These are phyloP conservation scores for Drosophila birchii DNA, from an alignment of 2,888 invertebrate species.

Conservation along the genomic window DNA sequence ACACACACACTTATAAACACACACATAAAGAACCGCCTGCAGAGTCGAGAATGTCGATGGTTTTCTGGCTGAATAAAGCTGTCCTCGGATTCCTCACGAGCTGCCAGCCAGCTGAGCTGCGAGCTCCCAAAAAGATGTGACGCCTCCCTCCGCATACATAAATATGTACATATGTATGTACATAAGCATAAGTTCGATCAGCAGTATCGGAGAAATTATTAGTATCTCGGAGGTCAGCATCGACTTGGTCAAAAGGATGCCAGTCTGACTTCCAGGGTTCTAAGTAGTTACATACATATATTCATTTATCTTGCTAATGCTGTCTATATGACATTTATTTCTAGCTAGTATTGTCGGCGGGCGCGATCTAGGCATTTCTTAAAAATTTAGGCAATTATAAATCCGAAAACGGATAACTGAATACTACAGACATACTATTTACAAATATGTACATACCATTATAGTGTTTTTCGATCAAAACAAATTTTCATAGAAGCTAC, in stretches of 20 bases:
- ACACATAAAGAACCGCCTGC: slow-evolving; percentile 1
- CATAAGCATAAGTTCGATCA: background rate
- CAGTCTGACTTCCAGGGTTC: too few species aligned
- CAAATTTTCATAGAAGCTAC: too few species aligned
- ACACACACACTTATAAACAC: slow-evolving; percentile 5
- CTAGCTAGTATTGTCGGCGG: too few species aligned
- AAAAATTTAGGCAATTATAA: background rate
- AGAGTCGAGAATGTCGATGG: slow-evolving; percentile 10
- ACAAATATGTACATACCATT: too few species aligned
- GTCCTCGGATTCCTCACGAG: slow-evolving; percentile 4
- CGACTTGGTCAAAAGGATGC: background rate
- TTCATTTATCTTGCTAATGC: background rate
- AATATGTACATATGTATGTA: background rate
- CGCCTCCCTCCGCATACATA: slow-evolving; percentile 4
- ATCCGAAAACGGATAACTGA: background rate
- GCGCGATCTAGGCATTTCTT: too few species aligned
- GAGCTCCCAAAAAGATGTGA: background rate
- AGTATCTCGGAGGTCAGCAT: background rate
- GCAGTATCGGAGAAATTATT: background rate
- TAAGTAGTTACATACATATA: background rate
- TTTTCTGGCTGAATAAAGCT: slow-evolving; percentile 5
- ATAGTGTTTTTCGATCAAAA: too few species aligned
- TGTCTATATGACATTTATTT: background rate
- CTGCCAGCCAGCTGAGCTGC: slow-evolving; percentile 2
- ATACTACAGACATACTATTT: background rate